Evolutionary conservation across 2,888 invertebrate species (phyloP), one percentile per base, ranked within the genome.

Genomic region (Troides oblongomaculatus): DNA sequence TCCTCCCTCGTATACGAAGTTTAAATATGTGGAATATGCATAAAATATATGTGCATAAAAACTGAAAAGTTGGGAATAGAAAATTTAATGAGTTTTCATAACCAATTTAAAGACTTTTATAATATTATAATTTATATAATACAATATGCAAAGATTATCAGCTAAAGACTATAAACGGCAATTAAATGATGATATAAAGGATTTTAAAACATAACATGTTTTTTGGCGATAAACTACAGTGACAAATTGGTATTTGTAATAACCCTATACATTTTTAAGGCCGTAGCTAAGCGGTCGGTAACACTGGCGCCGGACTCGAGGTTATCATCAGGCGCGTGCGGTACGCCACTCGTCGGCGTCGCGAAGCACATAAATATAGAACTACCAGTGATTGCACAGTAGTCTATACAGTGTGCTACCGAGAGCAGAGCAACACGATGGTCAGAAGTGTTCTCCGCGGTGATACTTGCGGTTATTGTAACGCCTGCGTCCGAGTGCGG

Each of bases 301-400:
- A 75, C 81, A 79, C 80, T 84, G 89, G 89, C 90, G 90, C 89
- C 89, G 81, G 81, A 76, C 79, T 75, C 75, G 79, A 76, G 92
- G 92, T 91, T 92, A 92, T 92, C 92, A 72, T 53, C 66, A 78
- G 89, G 83, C 92, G 91, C 92, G 92, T 91, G 91, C 92, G 89
- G 85, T 85, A 82, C 85, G 87, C 84, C 84, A 78, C 71, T 77
- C 75, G 75, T 70, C 70, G 76, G 75, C 74, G 74, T 72, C 77
- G 73, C 75, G 74, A 74, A 72, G 75, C 70, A 78, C 88, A 88
- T 91, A 91, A 88, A 92, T 90, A 90, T 81, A 79, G 74, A 77
- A 80, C 75, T 74, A 75, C 67, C 71, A 70, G 75, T 76, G 74
- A 76, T 76, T 75, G 74, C 77, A 78, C 80, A 77, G 82, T 85